These are phyloP conservation scores for Drosophila pectinifera DNA, from an alignment of 1,140 invertebrate genomes.

Conservation along the genomic window DNA sequence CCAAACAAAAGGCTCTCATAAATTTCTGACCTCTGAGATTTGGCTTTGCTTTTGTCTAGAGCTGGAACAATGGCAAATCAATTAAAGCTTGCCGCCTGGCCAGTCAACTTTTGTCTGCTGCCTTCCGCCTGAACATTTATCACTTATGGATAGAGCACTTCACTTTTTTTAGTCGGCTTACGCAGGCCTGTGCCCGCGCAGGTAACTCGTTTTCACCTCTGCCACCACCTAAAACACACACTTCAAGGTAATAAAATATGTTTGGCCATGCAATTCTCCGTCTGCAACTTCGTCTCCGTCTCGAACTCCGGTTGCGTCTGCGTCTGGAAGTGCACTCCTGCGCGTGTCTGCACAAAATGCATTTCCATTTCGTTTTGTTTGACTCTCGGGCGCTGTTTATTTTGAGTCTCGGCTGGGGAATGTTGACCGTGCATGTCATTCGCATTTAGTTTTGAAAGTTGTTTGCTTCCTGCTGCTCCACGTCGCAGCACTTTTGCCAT, in stretches of 20 bases:
- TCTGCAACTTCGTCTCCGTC: constrained; percentile 7
- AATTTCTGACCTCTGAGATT: constrained; percentile 41
- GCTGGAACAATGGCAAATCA: constrained; percentile 65
- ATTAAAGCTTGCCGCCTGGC: constrained; percentile 59
- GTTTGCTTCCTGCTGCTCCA: constrained; percentile 74
- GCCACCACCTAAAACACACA: constrained; percentile 54
- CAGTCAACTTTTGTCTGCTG: constrained; percentile 36
- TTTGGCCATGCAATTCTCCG: constrained; percentile 41
- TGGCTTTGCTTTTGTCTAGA: constrained; percentile 49
- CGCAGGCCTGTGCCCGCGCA: constrained; percentile 47
- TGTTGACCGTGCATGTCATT: constrained; percentile 73
- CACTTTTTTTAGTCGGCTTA: constrained; percentile 38
- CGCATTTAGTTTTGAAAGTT: constrained; percentile 75
- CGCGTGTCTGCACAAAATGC: constrained; percentile 62
- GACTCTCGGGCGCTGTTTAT: constrained; percentile 35
- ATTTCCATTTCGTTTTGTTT: constrained; percentile 65
- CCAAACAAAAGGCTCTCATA: constrained; percentile 46
- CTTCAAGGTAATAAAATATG: constrained; percentile 77
- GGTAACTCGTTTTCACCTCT: constrained; percentile 62
- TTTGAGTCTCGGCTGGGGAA: constrained; percentile 48
- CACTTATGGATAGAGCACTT: constrained; percentile 39
- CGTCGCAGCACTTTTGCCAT: constrained; percentile 31
- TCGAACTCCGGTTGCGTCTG: not conserved
- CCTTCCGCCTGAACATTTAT: constrained; percentile 50
- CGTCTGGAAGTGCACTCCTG: constrained; percentile 42